Evolutionary conservation across 2,888 invertebrate genomes (phyloP).

Genomic region (Harmothoe impar): DNA sequence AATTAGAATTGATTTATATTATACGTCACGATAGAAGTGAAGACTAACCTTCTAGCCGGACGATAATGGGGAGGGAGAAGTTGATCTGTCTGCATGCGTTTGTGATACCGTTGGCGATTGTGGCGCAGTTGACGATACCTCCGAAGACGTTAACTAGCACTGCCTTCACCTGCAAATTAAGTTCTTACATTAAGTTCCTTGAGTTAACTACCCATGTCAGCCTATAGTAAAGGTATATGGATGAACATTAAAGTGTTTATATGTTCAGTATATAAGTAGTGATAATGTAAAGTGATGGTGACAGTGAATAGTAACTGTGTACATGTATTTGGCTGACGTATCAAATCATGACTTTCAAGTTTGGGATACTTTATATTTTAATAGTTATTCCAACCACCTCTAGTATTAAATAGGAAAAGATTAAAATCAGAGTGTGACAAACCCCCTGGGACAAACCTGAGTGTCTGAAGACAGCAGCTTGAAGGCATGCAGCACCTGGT

Average conservation of each 20-base stretch:
- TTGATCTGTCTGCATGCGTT: slow-evolving; percentile 92
- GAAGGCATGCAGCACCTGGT: slow-evolving; percentile 96
- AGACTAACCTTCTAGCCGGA: slow-evolving; percentile 93
- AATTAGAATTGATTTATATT: no score
- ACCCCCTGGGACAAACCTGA: slow-evolving; percentile 83
- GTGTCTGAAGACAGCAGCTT: slow-evolving; percentile 91
- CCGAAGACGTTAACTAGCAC: slow-evolving; percentile 99
- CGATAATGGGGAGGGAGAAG: slow-evolving; percentile 93
- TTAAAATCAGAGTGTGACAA: no score
- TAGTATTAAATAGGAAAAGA: no score
- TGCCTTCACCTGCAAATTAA: slow-evolving; percentile 88
- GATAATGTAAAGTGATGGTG: no score
- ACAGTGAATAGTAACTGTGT: no score
- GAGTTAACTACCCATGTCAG: no score
- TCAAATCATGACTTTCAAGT: no score
- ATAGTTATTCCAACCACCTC: no score
- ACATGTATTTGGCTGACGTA: neutral
- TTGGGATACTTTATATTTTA: no score
- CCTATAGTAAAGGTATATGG: no score
- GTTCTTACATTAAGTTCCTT: neutral
- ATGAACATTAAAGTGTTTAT: no score
- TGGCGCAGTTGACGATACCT: slow-evolving; percentile 99
- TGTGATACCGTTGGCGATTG: slow-evolving; percentile 97
- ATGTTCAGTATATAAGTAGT: no score
- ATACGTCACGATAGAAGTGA: neutral